Conservation (phyloP, 2,888 invertebrate species). For the Sinotaia quadrata region DNA sequence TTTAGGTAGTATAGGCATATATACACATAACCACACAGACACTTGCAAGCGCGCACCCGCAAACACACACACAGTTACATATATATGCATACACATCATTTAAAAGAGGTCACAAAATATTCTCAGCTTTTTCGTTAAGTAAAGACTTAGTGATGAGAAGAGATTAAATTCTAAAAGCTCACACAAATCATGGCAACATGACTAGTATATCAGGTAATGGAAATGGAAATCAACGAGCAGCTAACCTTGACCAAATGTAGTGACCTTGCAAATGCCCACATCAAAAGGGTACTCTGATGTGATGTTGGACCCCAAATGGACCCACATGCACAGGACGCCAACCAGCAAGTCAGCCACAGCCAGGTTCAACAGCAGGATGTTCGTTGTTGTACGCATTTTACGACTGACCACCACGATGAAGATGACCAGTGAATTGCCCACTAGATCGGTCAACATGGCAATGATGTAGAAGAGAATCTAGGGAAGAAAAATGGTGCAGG, state of each 20-base stretch:
- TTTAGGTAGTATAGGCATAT: too few relatives aligned
- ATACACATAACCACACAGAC: too few relatives aligned
- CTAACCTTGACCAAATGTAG: conserved; percentile 63
- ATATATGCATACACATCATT: too few relatives aligned
- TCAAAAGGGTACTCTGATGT: conserved; percentile 60
- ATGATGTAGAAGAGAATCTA: conserved; percentile 58
- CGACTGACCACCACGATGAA: conserved; percentile 55
- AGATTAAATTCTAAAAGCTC: too few relatives aligned
- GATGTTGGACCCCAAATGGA: conserved; percentile 60
- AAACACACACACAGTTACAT: too few relatives aligned
- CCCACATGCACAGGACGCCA: conserved; percentile 66
- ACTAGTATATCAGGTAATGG: too few relatives aligned
- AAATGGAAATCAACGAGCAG: not conserved
- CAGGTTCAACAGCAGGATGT: conserved; percentile 61
- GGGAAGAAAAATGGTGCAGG: conserved; percentile 32
- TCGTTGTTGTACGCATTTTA: conserved; percentile 60
- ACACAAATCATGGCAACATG: too few relatives aligned
- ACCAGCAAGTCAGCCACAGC: conserved; percentile 65
- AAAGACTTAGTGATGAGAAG: too few relatives aligned
- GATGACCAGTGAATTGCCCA: conserved; percentile 61
- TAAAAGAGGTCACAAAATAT: too few relatives aligned
- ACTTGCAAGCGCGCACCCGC: too few relatives aligned
- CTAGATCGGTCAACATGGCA: conserved; percentile 57
- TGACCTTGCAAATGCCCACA: conserved; percentile 57
- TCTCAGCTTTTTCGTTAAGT: too few relatives aligned